Base-by-base conservation (phyloP, 2,888 invertebrate species). In the Stictocephala bisonia region DNA sequence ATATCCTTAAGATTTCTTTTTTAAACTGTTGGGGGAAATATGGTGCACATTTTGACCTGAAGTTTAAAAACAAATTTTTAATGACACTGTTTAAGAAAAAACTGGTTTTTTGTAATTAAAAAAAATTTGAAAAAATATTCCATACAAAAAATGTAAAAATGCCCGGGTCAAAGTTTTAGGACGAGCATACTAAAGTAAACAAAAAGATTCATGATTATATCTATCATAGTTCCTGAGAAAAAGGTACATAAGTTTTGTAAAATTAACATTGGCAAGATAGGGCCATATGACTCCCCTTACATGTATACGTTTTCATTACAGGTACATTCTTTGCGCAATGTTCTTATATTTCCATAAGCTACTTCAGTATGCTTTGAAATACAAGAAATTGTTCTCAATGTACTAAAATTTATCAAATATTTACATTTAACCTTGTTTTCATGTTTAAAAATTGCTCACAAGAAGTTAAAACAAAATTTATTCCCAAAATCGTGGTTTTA, bases 191-290 rank as follows among this genome's bases (percentile, higher is more conserved):
- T 6, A 40, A 41, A 41, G n/a, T 22, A 22, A 22, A 64, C 22
- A 22, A 64, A 64, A 13, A 64, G 41, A 2, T 3, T 22, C n/a
- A 64, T 22, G n/a, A 13, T 41, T 41, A 64, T 64, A 3, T 41
- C 20, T 6, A 4, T 7, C n/a, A 7, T 41, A 24, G 64, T 64
- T 64, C 22, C 26, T 41, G 41, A 64, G 40, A 41, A 41, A 64
- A 40, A 20, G 41, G 22, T 22, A 20, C 22, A 3, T 11, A 64
- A 41, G 41, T 11, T 64, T 64, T 6, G 15, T 6, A 40, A 41
- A 64, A 18, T 64, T 64, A 64, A 64, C 64, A 64, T 64, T 18
- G 41, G 40, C 22, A 24, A 9, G 22, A 41, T 64, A 60, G 35
- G 35, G 27, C n/a, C n/a, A n/a, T n/a, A n/a, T n/a, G n/a, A n/a